Evolutionary conservation across 2,113 vertebrate species (phyloP).

Genomic region (Axis porcinus): DNA sequence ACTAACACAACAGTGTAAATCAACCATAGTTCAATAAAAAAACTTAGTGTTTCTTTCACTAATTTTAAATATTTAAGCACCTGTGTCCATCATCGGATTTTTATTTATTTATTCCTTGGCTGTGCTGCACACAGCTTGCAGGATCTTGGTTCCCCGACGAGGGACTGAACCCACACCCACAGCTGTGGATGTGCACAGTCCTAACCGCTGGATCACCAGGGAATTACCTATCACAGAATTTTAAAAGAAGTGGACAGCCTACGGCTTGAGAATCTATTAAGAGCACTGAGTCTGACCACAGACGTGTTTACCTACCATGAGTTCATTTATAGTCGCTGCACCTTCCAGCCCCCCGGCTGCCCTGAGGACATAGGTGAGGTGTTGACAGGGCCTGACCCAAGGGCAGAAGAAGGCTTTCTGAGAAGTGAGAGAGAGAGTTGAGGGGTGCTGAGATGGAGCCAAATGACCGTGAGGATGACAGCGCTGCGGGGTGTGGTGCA

Average conservation of each 20-base stretch:
- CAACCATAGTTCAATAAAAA: background rate
- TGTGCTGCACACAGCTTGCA: no score
- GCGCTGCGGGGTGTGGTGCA: fast-evolving
- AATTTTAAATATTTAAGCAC: conserved; percentile 33
- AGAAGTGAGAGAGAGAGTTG: background rate
- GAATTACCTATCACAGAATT: background rate
- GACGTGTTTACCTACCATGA: background rate
- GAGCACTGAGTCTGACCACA: background rate
- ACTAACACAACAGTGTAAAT: background rate
- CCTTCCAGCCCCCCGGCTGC: background rate
- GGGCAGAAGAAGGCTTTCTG: background rate
- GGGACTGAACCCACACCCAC: background rate
- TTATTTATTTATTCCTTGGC: background rate
- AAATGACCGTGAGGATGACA: background rate
- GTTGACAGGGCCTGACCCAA: background rate
- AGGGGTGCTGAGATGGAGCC: background rate
- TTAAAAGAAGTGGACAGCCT: background rate
- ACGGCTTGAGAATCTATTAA: background rate
- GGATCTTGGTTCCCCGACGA: background rate
- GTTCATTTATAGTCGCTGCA: background rate
- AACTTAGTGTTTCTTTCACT: background rate
- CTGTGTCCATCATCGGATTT: background rate
- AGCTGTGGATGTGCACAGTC: background rate
- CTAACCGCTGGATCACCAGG: background rate
- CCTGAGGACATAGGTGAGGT: background rate